These are phyloP conservation scores for Agrotis exclamationis DNA, from an alignment of 2,888 invertebrate species.

Conservation along the genomic window DNA sequence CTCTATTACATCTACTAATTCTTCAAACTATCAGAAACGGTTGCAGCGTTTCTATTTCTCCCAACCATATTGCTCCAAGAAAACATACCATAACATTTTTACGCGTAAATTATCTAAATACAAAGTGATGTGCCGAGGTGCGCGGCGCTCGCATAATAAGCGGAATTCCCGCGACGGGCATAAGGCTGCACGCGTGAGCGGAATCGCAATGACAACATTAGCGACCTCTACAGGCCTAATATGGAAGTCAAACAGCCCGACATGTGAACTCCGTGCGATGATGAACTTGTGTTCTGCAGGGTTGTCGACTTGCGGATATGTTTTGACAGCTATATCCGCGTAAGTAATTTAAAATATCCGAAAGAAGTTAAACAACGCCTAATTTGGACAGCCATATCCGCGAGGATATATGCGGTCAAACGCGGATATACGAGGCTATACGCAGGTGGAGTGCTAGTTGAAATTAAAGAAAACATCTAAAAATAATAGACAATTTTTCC, in stretches of 20 bases:
- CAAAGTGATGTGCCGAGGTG: conserved; percentile 60
- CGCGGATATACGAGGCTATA: no score
- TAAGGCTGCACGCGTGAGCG: conserved; percentile 59
- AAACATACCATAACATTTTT: conserved; percentile 45
- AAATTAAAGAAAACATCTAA: no score
- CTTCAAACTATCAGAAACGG: no score
- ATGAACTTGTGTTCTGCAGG: conserved; percentile 53
- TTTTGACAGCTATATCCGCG: neutral
- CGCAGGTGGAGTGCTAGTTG: no score
- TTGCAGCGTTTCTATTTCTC: no score
- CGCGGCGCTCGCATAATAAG: conserved; percentile 63
- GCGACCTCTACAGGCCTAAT: conserved; percentile 63
- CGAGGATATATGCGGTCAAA: no score
- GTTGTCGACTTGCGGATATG: conserved; percentile 39
- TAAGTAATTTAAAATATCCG: neutral
- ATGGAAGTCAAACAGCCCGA: conserved; percentile 65
- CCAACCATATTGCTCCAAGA: conserved; percentile 9
- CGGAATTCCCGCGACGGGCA: conserved; percentile 60
- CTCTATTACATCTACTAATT: no score
- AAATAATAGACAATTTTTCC: no score
- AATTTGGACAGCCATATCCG: neutral
- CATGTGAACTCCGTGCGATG: conserved; percentile 61
- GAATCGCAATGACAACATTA: conserved; percentile 63
- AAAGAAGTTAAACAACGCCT: neutral
- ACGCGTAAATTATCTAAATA: conserved; percentile 56